A percentile compares a stretch with the other conserved stretches of the same genome.
phyloP scores from a whole-genome alignment of 2,113 vertebrate genomes.

The Mormyrus iriodes region DNA sequence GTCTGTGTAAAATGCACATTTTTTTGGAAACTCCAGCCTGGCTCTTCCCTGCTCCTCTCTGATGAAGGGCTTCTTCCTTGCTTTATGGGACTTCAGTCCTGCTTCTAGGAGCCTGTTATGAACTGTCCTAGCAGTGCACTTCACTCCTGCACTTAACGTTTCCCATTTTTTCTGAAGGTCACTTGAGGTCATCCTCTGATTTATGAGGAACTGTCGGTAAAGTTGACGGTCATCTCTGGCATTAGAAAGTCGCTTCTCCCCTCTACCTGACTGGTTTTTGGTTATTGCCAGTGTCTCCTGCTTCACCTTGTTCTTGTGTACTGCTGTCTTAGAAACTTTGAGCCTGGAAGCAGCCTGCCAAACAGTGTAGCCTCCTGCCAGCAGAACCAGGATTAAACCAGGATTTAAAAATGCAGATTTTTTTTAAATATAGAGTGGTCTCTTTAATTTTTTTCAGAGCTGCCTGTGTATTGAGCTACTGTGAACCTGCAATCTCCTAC shows the following conservation, averaged over 20 bases:
- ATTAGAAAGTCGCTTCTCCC: too few relatives aligned
- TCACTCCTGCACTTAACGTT: not conserved
- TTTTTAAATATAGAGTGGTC: not conserved
- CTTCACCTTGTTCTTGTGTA: not conserved
- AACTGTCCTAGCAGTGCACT: not conserved
- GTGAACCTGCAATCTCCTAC: not conserved
- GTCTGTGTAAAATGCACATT: too few relatives aligned
- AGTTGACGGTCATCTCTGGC: too few relatives aligned
- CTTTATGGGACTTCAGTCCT: not conserved
- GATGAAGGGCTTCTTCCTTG: not conserved
- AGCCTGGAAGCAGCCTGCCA: not conserved
- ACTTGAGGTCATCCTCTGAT: not conserved
- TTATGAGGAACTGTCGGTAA: too few relatives aligned
- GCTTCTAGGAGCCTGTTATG: not conserved
- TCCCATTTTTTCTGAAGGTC: not conserved
- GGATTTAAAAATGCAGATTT: not conserved
- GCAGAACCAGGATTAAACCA: not conserved
- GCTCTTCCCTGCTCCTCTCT: not conserved
- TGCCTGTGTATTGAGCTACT: not conserved
- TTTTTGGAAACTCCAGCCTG: not conserved
- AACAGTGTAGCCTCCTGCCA: not conserved
- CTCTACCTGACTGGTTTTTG: too few relatives aligned
- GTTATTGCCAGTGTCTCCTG: not conserved
- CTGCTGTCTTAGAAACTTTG: not conserved
- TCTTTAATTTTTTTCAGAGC: not conserved